Conservation (phyloP, 2,797 vertebrate genomes). For the Anniella stebbinsi region DNA sequence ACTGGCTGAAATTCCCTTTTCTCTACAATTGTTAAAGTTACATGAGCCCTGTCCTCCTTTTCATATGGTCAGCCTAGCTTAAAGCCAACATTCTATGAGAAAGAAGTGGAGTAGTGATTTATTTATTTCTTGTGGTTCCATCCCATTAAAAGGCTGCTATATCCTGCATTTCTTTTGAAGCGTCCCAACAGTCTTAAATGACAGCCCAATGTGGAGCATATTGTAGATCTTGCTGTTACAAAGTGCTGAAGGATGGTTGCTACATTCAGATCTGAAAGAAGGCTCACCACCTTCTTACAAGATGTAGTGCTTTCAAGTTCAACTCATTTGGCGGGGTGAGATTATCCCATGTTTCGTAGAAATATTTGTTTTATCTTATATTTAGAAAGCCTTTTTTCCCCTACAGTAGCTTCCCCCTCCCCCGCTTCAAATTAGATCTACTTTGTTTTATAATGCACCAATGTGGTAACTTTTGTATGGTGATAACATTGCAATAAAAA, state of each 20-base stretch:
- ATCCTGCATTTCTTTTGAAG: neutral
- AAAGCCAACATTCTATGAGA: neutral
- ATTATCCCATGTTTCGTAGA: neutral
- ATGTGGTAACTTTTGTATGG: neutral
- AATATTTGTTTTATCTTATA: constrained; percentile 9
- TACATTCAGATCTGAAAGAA: neutral
- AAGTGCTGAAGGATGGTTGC: neutral
- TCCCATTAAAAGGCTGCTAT: neutral
- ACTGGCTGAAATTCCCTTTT: too few species aligned
- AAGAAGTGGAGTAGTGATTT: neutral
- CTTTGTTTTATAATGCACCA: neutral
- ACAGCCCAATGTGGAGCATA: neutral
- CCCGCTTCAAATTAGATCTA: neutral
- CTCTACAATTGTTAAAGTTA: too few species aligned
- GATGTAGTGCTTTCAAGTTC: too few species aligned
- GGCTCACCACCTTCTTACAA: neutral
- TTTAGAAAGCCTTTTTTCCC: neutral
- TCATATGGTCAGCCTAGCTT: too few species aligned
- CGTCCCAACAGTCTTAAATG: neutral
- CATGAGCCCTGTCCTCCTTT: too few species aligned
- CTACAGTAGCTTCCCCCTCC: neutral
- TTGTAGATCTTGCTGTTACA: neutral
- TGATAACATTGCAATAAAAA: constrained; percentile 38
- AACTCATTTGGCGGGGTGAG: neutral
- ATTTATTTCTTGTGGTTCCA: neutral